Evolutionary conservation across 2,113 vertebrate species (phyloP).

Genomic region (Lepisosteus osseus): DNA sequence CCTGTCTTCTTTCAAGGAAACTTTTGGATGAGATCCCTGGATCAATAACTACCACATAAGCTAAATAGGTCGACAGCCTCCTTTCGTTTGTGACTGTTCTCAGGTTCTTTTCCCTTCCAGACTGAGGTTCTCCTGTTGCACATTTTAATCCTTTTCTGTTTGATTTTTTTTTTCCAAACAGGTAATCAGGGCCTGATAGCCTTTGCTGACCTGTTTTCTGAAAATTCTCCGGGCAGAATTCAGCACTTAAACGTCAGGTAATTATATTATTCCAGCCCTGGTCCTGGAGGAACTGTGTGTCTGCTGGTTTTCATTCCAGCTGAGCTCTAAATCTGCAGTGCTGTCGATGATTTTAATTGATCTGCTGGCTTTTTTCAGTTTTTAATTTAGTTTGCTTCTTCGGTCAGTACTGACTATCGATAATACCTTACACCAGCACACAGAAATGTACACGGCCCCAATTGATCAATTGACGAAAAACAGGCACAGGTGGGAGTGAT

Average conservation of each 20-base stretch:
- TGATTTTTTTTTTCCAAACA: conserved; percentile 39
- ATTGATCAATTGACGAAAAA: too few species aligned
- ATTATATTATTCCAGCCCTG: not conserved
- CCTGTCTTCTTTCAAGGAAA: not conserved
- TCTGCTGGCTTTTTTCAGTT: not conserved
- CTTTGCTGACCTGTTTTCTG: conserved; percentile 80
- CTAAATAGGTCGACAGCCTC: not conserved
- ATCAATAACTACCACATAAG: not conserved
- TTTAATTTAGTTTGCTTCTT: too few species aligned
- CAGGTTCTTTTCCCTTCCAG: too few species aligned
- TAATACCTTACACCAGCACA: too few species aligned
- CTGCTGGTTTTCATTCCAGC: too few species aligned
- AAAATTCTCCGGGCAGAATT: conserved; percentile 69
- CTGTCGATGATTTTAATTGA: not conserved
- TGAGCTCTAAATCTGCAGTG: too few species aligned
- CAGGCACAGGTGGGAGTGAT: too few species aligned
- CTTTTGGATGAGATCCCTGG: not conserved
- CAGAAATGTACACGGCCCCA: too few species aligned
- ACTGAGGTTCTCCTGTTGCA: too few species aligned
- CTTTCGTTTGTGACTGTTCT: too few species aligned
- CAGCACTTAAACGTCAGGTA: conserved; percentile 84
- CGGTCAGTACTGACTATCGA: too few species aligned
- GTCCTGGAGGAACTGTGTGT: too few species aligned
- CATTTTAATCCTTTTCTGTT: not conserved
- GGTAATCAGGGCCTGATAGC: conserved; percentile 73